A percentile compares a stretch with the other conserved stretches of the same genome.
These are phyloP conservation scores for Pyrochroa serraticornis DNA, from an alignment of 2,888 invertebrate genomes.

Conservation along the genomic window DNA sequence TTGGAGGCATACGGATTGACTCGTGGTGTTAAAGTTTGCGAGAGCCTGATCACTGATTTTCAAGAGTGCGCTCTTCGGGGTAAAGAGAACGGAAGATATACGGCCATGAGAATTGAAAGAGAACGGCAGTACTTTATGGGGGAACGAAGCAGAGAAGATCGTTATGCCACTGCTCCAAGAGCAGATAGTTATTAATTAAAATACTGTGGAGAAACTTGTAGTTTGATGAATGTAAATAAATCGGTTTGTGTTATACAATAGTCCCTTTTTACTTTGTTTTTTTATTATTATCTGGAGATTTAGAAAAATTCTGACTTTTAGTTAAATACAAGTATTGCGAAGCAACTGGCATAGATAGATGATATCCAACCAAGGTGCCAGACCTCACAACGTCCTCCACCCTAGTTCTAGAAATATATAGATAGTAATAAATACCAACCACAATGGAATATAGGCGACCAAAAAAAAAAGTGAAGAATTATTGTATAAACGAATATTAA, in stretches of 20 bases:
- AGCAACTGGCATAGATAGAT: too few relatives aligned
- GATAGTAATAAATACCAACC: too few relatives aligned
- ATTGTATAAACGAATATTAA: too few relatives aligned
- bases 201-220: neutral
- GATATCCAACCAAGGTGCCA: too few relatives aligned
- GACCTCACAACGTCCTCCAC: too few relatives aligned
- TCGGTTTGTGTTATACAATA: neutral
- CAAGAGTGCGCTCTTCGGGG: conserved; percentile 69
- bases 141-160: conserved; percentile 62
- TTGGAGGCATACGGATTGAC: conserved; percentile 79
- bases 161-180: conserved; percentile 62
- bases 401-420: too few relatives aligned
- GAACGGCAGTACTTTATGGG: conserved; percentile 65
- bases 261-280: neutral
- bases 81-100: conserved; percentile 67
- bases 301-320: too few relatives aligned
- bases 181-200: conserved; percentile 64
- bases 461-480: too few relatives aligned
- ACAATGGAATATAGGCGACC: too few relatives aligned
- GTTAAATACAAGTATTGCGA: too few relatives aligned
- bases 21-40: conserved; percentile 69
- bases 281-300: too few relatives aligned
- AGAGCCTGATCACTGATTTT: conserved; percentile 68
- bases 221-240: neutral
- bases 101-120: conserved; percentile 69